Evolutionary conservation across 1,140 invertebrate genomes (phyloP).

Genomic region (Epicauta chinensis): DNA sequence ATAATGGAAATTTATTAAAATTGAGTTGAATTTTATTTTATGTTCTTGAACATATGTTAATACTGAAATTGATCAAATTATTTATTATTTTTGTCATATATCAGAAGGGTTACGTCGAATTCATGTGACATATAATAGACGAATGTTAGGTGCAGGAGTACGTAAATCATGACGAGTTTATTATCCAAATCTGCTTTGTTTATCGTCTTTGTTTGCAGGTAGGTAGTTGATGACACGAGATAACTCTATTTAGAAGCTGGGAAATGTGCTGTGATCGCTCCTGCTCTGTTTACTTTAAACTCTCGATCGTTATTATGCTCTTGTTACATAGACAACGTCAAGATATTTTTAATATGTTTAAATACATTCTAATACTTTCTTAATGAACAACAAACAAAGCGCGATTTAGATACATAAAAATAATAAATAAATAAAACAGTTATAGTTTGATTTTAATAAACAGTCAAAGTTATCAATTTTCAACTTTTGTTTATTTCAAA

Average conservation of each 20-base stretch:
- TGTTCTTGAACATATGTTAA: too few species aligned
- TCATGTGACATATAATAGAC: conserved; percentile 8
- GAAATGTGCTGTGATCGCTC: conserved; percentile 14
- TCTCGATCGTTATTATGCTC: conserved; percentile 3
- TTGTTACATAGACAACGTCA: conserved; percentile 3
- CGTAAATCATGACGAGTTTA: conserved; percentile 17
- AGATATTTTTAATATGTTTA: background rate
- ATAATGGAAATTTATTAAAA: background rate
- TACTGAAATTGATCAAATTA: background rate
- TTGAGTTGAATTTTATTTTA: too few species aligned
- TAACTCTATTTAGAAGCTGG: conserved; percentile 13
- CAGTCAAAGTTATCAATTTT: too few species aligned
- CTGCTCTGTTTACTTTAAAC: conserved; percentile 10
- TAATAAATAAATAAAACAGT: too few species aligned
- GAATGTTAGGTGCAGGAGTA: conserved; percentile 6
- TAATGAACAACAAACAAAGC: too few species aligned
- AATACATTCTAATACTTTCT: too few species aligned
- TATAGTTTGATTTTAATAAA: too few species aligned
- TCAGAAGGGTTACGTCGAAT: background rate
- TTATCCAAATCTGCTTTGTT: conserved; percentile 16
- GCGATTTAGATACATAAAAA: too few species aligned
- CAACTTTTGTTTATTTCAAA: too few species aligned
- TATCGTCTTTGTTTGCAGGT: conserved; percentile 15
- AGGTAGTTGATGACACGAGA: conserved; percentile 15
- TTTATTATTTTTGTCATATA: background rate